These are phyloP conservation scores for Leucophenga montana DNA, from an alignment of 2,888 invertebrate species.

Conservation along the genomic window DNA sequence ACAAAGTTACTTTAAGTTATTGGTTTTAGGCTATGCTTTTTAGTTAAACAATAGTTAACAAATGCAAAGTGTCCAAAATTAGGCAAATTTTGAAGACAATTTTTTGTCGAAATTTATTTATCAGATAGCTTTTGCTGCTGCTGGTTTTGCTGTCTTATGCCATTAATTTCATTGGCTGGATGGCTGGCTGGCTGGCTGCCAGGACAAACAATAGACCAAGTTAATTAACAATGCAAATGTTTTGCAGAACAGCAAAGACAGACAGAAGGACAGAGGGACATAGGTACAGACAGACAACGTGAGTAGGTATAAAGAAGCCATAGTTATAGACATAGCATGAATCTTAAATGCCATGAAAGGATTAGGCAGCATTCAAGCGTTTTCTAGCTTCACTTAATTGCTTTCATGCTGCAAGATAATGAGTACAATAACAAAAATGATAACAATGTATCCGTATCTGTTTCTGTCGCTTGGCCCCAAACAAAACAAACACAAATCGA, in stretches of 20 bases:
- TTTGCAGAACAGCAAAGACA: constrained; percentile 33
- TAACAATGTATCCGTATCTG: neutral
- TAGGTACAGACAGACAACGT: no score
- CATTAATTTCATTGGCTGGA: no score
- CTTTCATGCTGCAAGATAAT: constrained; percentile 45
- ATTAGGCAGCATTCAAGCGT: constrained; percentile 50
- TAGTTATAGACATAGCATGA: neutral
- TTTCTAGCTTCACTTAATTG: constrained; percentile 57
- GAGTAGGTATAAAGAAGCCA: neutral
- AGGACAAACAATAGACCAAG: constrained; percentile 39
- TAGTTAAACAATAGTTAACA: no score
- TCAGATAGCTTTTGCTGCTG: no score
- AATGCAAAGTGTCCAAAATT: no score
- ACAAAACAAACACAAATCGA: no score
- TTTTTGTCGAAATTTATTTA: no score
- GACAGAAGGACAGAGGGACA: neutral
- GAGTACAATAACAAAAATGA: constrained; percentile 5
- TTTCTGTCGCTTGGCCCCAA: neutral
- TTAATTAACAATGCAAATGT: constrained; percentile 66
- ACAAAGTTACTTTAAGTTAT: no score
- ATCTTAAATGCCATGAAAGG: constrained; percentile 43
- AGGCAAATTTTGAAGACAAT: no score
- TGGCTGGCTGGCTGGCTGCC: neutral
- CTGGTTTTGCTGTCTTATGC: no score
- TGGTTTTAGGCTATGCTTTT: no score